These are phyloP conservation scores for Aricia artaxerxes DNA, from an alignment of 2,888 invertebrate species.

Conservation along the genomic window DNA sequence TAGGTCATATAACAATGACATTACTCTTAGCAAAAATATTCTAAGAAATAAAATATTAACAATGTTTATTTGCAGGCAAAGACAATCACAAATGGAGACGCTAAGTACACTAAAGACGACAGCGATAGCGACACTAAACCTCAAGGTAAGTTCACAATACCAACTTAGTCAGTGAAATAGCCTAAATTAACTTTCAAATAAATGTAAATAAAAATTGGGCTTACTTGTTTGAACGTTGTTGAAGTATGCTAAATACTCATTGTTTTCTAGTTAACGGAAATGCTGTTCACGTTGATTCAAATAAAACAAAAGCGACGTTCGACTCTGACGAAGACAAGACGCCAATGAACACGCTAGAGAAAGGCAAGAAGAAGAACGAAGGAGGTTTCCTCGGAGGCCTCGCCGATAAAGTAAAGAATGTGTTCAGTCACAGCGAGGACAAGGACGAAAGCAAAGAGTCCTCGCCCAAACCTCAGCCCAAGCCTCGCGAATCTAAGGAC, in stretches of 20 bases:
- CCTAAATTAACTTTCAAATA: background rate
- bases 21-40: too few relatives aligned
- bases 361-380: constrained; percentile 71
- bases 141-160: constrained; percentile 54
- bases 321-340: constrained; percentile 80
- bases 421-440: constrained; percentile 69
- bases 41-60: background rate
- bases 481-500: constrained; percentile 56
- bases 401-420: constrained; percentile 67
- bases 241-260: background rate
- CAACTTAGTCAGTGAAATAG: constrained; percentile 20
- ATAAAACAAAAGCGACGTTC: constrained; percentile 78
- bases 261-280: constrained; percentile 67
- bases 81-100: constrained; percentile 68
- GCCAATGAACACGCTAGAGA: constrained; percentile 77
- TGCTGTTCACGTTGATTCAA: constrained; percentile 70
- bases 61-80: constrained; percentile 55
- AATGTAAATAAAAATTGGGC: background rate
- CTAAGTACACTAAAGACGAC: constrained; percentile 60
- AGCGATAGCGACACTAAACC: constrained; percentile 59
- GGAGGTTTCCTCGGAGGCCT: constrained; percentile 70
- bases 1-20: too few relatives aligned
- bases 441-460: constrained; percentile 61
- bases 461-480: constrained; percentile 61
- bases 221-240: background rate